Conservation (phyloP, 2,113 vertebrate genomes). For the Engraulis encrasicolus region DNA sequence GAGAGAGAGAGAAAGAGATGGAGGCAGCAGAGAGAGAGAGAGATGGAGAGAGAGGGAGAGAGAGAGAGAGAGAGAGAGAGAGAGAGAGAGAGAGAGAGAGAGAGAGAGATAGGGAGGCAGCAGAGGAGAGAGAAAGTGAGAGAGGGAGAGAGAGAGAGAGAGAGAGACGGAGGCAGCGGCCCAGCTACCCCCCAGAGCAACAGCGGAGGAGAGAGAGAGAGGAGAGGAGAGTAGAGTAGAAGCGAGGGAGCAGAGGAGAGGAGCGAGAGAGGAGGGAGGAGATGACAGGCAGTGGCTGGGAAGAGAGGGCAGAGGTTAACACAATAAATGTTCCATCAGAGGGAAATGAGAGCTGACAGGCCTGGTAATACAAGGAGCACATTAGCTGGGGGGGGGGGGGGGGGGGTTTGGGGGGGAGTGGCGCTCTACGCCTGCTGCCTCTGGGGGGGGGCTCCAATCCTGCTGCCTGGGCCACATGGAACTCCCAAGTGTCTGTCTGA, state of each 20-base stretch:
- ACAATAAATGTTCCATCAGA: conserved; percentile 36
- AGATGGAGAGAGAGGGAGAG: no score
- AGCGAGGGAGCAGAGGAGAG: no score
- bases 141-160: not conserved
- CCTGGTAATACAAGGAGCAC: conserved; percentile 15
- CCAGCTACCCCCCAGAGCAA: not conserved
- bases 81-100: no score
- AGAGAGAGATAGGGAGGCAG: conserved; percentile 26
- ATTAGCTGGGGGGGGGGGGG: conserved; percentile 28
- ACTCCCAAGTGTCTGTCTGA: not conserved
- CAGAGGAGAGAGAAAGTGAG: not conserved
- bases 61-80: no score
- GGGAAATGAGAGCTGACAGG: conserved; percentile 41
- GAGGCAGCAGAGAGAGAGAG: not conserved
- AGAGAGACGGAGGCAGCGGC: not conserved
- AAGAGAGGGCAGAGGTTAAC: conserved; percentile 40
- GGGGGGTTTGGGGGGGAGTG: no score
- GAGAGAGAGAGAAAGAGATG: no score
- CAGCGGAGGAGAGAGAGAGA: not conserved
- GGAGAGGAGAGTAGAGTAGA: no score
- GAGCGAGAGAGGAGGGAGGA: no score
- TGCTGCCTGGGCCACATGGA: no score
- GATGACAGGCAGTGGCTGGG: conserved; percentile 30
- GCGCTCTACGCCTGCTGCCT: no score
- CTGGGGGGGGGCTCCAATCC: no score